These are phyloP conservation scores for Cosmia trapezina DNA, from an alignment of 2,888 invertebrate species.

Conservation along the genomic window DNA sequence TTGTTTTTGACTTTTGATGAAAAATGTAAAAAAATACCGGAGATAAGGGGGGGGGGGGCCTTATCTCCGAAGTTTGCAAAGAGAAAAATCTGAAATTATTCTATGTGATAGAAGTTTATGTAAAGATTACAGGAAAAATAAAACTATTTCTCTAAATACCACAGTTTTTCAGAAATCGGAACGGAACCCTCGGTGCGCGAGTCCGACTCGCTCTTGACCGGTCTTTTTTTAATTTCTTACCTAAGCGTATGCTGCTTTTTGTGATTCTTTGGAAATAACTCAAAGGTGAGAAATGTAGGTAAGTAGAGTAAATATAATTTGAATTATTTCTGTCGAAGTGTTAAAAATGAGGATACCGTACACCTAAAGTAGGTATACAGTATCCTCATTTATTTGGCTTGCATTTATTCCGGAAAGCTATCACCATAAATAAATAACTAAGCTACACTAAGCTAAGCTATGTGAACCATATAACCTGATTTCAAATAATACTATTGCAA, in stretches of 20 bases:
- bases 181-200: too few relatives aligned
- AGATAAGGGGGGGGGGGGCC: too few relatives aligned
- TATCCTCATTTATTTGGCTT: background rate
- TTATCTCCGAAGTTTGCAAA: too few relatives aligned
- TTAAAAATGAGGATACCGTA: background rate
- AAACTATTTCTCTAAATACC: too few relatives aligned
- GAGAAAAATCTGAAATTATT: too few relatives aligned
- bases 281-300: background rate
- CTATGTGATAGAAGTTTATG: too few relatives aligned
- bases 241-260: background rate
- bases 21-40: too few relatives aligned
- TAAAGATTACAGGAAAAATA: too few relatives aligned
- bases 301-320: background rate
- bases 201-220: too few relatives aligned
- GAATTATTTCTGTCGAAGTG: background rate
- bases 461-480: background rate
- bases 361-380: too few relatives aligned
- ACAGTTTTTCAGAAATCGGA: too few relatives aligned
- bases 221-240: conserved; percentile 6
- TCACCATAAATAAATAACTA: background rate
- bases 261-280: background rate
- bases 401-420: background rate
- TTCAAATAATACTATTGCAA: background rate
- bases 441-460: background rate
- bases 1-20: too few relatives aligned